Base-by-base conservation (phyloP, 2,797 vertebrate species). In the Adrianichthys oophorus region DNA sequence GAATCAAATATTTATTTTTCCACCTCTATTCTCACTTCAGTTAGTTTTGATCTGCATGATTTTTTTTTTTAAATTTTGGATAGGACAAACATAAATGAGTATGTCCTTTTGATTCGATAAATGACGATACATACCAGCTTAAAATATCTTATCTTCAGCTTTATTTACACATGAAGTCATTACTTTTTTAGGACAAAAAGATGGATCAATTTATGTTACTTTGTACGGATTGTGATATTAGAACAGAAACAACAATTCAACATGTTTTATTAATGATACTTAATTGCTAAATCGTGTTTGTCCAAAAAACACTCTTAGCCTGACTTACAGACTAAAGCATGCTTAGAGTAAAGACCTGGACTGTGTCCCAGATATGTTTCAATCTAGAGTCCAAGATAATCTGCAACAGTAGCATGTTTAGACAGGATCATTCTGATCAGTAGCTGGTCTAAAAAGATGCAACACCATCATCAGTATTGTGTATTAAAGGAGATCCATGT, bases 291-390 rank as follows among this genome's bases (percentile, higher is more conserved):
- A 63, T 74, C 44, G 42, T 58, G 67, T 81, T 46, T 68, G 66
- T 80, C 76, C 78, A 69, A 19, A 68, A 74, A 81, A 77, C 61
- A 56, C 19, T 62, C 40, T 77, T 60, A 60, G 59, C 74, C 56
- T 62, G 84, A 79, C 73, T 85, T 80, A 65, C 46, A 77, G 66
- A 65, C 77, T 29, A 29, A 80, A 83, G 62, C 62, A 2, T 59
- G 68, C 64, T 83, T 62, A 80, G 71, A 74, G 71, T 83, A 79
- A 87, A 82, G 66, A 77, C 68, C 75, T 84, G 76, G 76, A 76
- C 63, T 57, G 32, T 57, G 72, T 56, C 66, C 72, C 80, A 82
- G 74, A 74, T 85, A 80, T 82, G 62, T 68, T 82, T 56, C 53
- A 50, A 46, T 51, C 67, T 63, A 56, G 51, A 65, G 52, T 68